Evolutionary conservation across 1,140 invertebrate species (phyloP).

Genomic region (roundworm (Caenorhabditis elegans)): DNA sequence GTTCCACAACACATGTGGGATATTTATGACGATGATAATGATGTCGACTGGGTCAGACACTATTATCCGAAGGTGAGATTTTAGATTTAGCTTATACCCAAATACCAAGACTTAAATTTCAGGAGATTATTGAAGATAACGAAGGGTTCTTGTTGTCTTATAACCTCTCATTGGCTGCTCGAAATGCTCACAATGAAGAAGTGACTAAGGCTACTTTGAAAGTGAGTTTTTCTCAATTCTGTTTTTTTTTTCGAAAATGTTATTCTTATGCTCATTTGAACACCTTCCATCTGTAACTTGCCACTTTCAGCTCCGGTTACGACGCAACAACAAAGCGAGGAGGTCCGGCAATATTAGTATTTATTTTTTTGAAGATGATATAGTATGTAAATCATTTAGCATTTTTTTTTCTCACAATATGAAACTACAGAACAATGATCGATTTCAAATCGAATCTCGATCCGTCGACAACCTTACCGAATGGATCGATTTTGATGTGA

Average conservation of each 20-base stretch:
- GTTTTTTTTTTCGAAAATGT: not conserved
- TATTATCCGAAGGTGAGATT: conserved; percentile 39
- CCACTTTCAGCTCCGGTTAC: conserved; percentile 43
- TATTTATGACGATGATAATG: conserved; percentile 48
- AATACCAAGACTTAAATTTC: too few relatives aligned
- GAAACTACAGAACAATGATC: conserved; percentile 22
- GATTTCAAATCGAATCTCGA: conserved; percentile 19
- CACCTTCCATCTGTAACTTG: too few relatives aligned
- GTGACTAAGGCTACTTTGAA: conserved; percentile 13
- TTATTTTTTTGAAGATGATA: conserved; percentile 34
- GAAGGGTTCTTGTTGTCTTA: conserved; percentile 36
- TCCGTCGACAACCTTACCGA: not conserved
- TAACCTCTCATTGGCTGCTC: conserved; percentile 8
- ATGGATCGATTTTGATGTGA: conserved; percentile 45
- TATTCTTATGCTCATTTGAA: too few relatives aligned
- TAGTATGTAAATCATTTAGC: not conserved
- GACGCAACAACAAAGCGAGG: not conserved
- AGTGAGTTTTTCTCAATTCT: not conserved
- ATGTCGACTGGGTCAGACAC: conserved; percentile 48
- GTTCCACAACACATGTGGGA: conserved; percentile 53
- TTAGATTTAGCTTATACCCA: too few relatives aligned
- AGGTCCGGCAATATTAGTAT: conserved; percentile 17
- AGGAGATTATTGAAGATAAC: conserved; percentile 23
- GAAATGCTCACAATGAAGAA: conserved; percentile 6
- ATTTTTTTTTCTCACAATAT: not conserved